phyloP scores from a whole-genome alignment of 2,797 vertebrate species.

The Anguilla pacifica region DNA sequence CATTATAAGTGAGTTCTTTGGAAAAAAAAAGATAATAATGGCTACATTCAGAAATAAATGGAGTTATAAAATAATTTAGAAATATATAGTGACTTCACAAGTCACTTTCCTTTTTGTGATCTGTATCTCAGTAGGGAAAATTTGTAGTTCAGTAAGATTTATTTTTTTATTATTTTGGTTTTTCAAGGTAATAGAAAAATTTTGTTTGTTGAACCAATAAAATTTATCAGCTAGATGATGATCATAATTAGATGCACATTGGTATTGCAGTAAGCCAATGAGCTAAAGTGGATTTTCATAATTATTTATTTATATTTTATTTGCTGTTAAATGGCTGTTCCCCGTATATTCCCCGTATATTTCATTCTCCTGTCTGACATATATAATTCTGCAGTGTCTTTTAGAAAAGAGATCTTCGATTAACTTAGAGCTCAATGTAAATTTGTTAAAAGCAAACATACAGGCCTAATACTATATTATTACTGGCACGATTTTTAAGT shows the following conservation, averaged over 20 bases:
- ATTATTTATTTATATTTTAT: neutral
- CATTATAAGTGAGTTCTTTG: neutral
- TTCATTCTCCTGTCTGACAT: neutral
- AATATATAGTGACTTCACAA: neutral
- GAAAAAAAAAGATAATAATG: too few relatives aligned
- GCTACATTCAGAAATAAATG: neutral
- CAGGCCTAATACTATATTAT: neutral
- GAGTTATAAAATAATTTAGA: constrained; percentile 8
- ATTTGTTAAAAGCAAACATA: neutral
- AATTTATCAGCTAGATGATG: neutral
- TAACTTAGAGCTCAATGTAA: neutral
- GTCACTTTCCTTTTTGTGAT: neutral
- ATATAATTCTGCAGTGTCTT: neutral
- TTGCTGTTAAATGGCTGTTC: neutral
- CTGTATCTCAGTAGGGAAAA: neutral
- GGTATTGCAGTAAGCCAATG: neutral
- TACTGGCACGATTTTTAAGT: neutral
- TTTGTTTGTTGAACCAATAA: neutral
- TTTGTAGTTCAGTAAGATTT: neutral
- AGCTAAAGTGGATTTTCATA: neutral
- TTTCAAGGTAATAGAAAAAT: neutral
- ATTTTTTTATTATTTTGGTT: neutral
- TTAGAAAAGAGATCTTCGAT: neutral
- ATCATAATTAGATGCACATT: neutral
- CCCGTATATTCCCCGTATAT: neutral